Conservation (phyloP, 2,888 invertebrate species). For the Eupithecia dodoneata region DNA sequence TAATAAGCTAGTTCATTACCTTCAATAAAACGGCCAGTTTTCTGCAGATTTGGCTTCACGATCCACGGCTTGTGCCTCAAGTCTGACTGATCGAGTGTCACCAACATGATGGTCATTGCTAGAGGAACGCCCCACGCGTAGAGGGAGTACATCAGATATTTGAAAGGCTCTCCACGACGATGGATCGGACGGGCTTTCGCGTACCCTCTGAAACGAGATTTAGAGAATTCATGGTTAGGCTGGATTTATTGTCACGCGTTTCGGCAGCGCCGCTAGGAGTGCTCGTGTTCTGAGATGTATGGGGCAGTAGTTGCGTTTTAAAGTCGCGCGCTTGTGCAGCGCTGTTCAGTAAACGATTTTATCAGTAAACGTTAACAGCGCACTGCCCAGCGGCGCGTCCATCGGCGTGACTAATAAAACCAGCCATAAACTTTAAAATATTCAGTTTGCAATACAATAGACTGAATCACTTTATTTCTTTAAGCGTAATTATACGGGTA, state of each 20-base stretch:
- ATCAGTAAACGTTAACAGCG: no score
- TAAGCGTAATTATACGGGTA: no score
- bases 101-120: slow-evolving; percentile 56
- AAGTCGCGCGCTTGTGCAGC: no score
- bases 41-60: slow-evolving; percentile 60
- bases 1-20: slow-evolving; percentile 48
- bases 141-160: slow-evolving; percentile 68
- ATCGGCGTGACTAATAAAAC: no score
- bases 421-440: no score
- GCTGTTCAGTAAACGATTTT: no score
- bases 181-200: slow-evolving; percentile 75
- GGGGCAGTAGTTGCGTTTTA: no score
- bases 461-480: no score
- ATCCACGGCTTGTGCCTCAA: slow-evolving; percentile 63
- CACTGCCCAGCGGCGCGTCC: no score
- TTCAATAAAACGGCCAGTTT: slow-evolving; percentile 64
- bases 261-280: no score
- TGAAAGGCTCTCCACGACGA: slow-evolving; percentile 68
- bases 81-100: slow-evolving; percentile 50
- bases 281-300: no score
- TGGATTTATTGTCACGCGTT: no score
- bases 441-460: neutral
- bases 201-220: slow-evolving; percentile 63
- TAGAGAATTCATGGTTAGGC: slow-evolving; percentile 6
- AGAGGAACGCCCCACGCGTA: slow-evolving; percentile 71